Evolutionary conservation across 2,888 invertebrate species (phyloP).

Genomic region (Priocnemis perturbator): DNA sequence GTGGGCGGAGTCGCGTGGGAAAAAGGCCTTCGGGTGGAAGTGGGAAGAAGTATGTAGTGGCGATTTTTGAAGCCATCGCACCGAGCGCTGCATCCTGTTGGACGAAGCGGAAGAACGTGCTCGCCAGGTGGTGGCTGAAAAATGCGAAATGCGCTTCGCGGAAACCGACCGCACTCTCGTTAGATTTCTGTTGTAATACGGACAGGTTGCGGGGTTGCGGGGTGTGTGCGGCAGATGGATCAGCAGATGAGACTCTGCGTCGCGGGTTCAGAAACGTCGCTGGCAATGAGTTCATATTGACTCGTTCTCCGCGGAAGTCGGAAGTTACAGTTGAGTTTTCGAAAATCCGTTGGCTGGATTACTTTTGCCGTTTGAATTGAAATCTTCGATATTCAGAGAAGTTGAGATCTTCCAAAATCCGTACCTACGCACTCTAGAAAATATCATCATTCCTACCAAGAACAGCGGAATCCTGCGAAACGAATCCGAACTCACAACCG

Average conservation of each 20-base stretch:
- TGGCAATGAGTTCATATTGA: no score
- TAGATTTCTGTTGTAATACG: slow-evolving; percentile 42
- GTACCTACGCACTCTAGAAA: no score
- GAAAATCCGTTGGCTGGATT: no score
- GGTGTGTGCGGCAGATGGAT: no score
- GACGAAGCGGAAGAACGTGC: slow-evolving; percentile 46
- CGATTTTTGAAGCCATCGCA: slow-evolving; percentile 42
- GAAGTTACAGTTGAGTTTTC: no score
- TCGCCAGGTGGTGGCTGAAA: slow-evolving; percentile 34
- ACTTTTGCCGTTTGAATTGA: no score
- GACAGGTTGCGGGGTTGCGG: slow-evolving; percentile 19
- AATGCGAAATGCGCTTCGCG: slow-evolving; percentile 44
- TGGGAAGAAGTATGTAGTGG: slow-evolving; percentile 17
- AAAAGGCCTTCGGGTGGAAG: not conserved
- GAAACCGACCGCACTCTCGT: slow-evolving; percentile 36
- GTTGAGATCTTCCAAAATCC: no score
- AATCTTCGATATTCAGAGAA: no score
- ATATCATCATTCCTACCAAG: no score
- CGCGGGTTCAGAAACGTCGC: not conserved
- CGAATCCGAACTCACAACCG: no score
- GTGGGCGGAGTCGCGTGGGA: not conserved
- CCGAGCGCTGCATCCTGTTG: slow-evolving; percentile 27
- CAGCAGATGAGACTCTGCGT: not conserved
- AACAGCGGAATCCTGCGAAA: no score
- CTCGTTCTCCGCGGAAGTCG: no score